Percentiles rank a stretch among this genome's conserved stretches.
phyloP scores from a whole-genome alignment of 1,140 invertebrate species.

The Temnothorax curvispinosus region DNA sequence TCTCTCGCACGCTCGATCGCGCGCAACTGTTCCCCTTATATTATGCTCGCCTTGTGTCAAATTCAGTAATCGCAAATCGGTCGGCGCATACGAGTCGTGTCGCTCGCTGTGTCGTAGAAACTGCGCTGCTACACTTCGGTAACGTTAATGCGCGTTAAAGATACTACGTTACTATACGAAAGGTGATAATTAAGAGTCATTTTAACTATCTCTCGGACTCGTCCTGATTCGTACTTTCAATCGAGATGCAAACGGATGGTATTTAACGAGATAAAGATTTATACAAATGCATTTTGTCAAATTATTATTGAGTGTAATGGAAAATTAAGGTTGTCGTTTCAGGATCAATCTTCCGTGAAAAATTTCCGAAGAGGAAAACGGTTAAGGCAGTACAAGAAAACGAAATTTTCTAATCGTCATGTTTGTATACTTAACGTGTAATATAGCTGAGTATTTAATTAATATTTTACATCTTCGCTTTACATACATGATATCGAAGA shows the following conservation, averaged over 20 bases:
- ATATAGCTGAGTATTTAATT: background rate
- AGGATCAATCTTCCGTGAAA: background rate
- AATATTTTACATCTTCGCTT: background rate
- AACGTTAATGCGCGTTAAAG: background rate
- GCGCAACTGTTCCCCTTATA: background rate
- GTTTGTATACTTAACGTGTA: background rate
- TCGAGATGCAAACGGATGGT: background rate
- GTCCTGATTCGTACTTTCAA: background rate
- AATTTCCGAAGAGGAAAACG: background rate
- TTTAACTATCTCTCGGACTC: background rate
- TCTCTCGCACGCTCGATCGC: background rate
- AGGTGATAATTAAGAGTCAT: background rate
- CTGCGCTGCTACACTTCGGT: background rate
- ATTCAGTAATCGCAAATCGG: constrained; percentile 18
- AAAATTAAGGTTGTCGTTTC: background rate
- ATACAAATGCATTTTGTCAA: background rate
- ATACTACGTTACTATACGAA: background rate
- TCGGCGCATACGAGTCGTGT: background rate
- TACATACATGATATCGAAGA: background rate
- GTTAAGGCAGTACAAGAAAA: background rate
- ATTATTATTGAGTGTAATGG: background rate
- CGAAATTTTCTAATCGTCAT: background rate
- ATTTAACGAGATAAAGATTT: background rate
- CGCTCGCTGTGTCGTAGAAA: background rate
- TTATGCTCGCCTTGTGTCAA: background rate